A percentile compares a stretch with the other conserved stretches of the same genome.
phyloP scores from a whole-genome alignment of 1,140 invertebrate species.

The Trichonephila clavata region DNA sequence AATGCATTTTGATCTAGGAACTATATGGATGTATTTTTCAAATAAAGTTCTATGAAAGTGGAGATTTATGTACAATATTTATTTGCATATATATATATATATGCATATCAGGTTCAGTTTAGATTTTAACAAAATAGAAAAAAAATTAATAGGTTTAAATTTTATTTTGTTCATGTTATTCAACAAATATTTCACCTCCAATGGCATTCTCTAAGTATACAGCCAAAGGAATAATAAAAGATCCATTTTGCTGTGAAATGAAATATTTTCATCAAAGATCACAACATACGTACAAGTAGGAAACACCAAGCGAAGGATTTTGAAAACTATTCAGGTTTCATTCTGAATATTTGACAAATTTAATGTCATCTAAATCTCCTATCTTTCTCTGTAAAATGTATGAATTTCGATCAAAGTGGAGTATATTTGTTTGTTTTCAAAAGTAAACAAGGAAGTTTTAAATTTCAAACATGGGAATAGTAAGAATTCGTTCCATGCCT shows the following conservation, averaged over 20 bases:
- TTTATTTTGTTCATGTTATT: too few relatives aligned
- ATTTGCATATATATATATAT: too few relatives aligned
- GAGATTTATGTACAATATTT: too few relatives aligned
- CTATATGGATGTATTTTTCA: too few relatives aligned
- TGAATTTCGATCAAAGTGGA: neutral
- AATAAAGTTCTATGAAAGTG: too few relatives aligned
- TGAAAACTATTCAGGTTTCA: neutral
- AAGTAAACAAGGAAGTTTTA: neutral
- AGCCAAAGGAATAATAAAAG: neutral
- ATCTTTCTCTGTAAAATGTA: neutral
- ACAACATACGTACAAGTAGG: neutral
- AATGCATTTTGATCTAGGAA: too few relatives aligned
- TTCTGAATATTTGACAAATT: neutral
- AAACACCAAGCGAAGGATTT: neutral
- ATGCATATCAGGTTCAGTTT: too few relatives aligned
- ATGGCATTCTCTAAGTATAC: too few relatives aligned
- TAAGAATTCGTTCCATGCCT: neutral
- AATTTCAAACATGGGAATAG: neutral
- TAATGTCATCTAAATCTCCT: neutral
- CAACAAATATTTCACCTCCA: too few relatives aligned
- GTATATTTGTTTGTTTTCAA: neutral
- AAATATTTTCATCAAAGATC: neutral
- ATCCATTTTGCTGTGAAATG: neutral
- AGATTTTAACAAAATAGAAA: too few relatives aligned
- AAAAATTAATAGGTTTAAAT: too few relatives aligned